Conservation (phyloP, 2,888 invertebrate genomes). For the Rhogogaster chlorosoma region DNA sequence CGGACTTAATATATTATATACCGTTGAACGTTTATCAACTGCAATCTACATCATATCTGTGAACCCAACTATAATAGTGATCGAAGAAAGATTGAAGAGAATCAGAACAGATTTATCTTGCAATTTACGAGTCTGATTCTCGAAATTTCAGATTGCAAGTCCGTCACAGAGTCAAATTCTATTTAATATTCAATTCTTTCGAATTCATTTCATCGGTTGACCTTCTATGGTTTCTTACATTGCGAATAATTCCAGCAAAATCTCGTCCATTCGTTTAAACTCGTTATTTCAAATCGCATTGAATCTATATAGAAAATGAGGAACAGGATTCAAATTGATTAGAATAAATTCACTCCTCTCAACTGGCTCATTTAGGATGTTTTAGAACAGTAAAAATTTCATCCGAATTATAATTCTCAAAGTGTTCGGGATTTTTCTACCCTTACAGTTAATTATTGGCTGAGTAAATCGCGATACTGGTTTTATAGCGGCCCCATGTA, state of each 20-base stretch:
- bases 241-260: neutral
- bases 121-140: neutral
- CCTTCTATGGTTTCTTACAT: neutral
- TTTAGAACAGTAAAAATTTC: neutral
- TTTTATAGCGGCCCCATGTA: neutral
- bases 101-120: neutral
- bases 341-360: neutral
- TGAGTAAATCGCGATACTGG: neutral
- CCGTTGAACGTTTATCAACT: slow-evolving; percentile 1
- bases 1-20: neutral
- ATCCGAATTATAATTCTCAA: neutral
- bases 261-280: neutral
- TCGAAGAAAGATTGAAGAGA: neutral
- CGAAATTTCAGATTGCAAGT: neutral
- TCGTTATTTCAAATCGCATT: neutral
- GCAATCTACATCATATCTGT: neutral
- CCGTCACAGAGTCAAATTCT: neutral
- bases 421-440: neutral
- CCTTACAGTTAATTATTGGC: neutral
- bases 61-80: neutral
- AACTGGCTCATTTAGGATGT: neutral
- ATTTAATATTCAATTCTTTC: neutral
- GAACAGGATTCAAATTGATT: neutral
- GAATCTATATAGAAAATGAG: neutral
- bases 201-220: neutral